Evolutionary conservation across 2,888 invertebrate species (phyloP).

Genomic region (Drosophila cyrtoloma): DNA sequence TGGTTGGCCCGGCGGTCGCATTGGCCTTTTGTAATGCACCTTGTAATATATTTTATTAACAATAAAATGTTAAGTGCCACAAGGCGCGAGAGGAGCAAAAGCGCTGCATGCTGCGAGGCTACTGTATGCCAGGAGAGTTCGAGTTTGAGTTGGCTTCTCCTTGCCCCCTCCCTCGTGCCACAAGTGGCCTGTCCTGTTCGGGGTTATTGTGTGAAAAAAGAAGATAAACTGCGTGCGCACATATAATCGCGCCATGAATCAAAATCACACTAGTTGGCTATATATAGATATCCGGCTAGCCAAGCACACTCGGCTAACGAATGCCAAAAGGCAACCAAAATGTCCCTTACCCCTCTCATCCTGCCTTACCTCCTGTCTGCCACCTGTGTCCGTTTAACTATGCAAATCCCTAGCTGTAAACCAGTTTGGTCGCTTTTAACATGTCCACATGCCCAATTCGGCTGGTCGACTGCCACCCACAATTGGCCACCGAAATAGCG

Average conservation of each 20-base stretch:
- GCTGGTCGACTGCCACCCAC: slow-evolving; percentile 70
- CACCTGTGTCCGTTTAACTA: slow-evolving; percentile 54
- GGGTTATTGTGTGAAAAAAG: slow-evolving; percentile 71
- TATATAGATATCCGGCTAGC: slow-evolving; percentile 79
- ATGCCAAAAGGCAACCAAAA: slow-evolving; percentile 43
- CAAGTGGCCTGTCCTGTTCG: slow-evolving; percentile 41
- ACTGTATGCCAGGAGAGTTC: slow-evolving; percentile 46
- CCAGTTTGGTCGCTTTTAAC: slow-evolving; percentile 37
- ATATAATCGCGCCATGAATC: slow-evolving; percentile 84
- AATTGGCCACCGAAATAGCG: slow-evolving; percentile 73
- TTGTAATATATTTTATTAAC: slow-evolving; percentile 81
- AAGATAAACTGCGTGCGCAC: slow-evolving; percentile 84
- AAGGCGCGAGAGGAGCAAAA: slow-evolving; percentile 36
- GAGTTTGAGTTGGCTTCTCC: neutral
- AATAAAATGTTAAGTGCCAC: slow-evolving; percentile 82
- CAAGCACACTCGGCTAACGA: slow-evolving; percentile 58
- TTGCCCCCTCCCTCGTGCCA: neutral
- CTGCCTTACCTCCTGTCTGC: slow-evolving; percentile 14
- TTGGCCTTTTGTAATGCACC: slow-evolving; percentile 76
- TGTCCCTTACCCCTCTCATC: neutral
- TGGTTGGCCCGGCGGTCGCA: slow-evolving; percentile 41
- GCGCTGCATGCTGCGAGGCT: slow-evolving; percentile 52
- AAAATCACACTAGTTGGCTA: slow-evolving; percentile 83
- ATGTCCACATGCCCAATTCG: slow-evolving; percentile 58
- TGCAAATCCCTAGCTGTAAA: slow-evolving; percentile 60